Conservation (phyloP, 2,113 vertebrate genomes). For the Dicrurus megarhynchus region DNA sequence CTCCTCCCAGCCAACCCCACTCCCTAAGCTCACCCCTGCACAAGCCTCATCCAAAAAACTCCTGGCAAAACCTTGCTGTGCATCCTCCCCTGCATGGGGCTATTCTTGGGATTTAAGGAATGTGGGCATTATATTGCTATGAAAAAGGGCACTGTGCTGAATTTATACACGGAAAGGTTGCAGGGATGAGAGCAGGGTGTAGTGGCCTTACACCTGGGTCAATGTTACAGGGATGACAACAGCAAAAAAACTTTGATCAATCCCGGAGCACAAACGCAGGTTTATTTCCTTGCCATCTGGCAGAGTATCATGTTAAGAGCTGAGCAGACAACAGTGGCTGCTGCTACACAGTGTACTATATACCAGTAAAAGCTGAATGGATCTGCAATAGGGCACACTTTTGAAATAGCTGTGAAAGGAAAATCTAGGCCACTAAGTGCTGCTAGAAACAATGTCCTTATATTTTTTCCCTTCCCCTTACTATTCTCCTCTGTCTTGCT, state of each 20-base stretch:
- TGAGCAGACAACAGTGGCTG: constrained; percentile 53
- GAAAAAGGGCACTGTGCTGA: constrained; percentile 34
- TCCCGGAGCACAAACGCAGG: constrained; percentile 46
- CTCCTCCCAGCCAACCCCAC: not conserved
- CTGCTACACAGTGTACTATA: constrained; percentile 39
- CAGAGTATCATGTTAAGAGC: constrained; percentile 63
- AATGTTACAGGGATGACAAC: constrained; percentile 49
- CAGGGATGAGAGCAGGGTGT: not conserved
- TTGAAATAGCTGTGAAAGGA: constrained; percentile 57
- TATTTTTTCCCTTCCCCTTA: not conserved
- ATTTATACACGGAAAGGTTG: not conserved
- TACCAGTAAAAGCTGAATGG: constrained; percentile 61
- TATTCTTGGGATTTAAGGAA: constrained; percentile 54
- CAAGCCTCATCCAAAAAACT: not conserved
- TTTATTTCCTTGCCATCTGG: constrained; percentile 68
- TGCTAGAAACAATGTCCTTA: constrained; percentile 49
- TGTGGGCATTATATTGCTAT: not conserved
- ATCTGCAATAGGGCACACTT: constrained; percentile 53
- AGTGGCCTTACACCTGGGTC: constrained; percentile 39
- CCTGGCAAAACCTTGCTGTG: not conserved
- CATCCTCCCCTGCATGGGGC: constrained; percentile 6
- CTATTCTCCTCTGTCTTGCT: constrained; percentile 23
- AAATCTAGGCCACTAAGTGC: constrained; percentile 62
- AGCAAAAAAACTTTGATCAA: constrained; percentile 54
- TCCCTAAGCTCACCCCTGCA: rapidly evolving